These are phyloP conservation scores for Vanessa atalanta DNA, from an alignment of 1,140 invertebrate genomes.

Conservation along the genomic window DNA sequence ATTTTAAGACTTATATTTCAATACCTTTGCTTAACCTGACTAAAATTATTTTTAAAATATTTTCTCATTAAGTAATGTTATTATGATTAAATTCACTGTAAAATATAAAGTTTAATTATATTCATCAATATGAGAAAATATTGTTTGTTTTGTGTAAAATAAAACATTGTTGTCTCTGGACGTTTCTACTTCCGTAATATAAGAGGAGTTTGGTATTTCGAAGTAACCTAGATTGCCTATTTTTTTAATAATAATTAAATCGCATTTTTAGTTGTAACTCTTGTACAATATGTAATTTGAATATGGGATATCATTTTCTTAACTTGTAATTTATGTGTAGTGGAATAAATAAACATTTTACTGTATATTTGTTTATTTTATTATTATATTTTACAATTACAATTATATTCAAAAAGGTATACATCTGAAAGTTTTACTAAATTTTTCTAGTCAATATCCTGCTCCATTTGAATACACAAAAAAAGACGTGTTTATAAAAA, in stretches of 20 bases:
- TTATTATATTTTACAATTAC: slow-evolving; percentile 10
- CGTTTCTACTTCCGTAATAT: slow-evolving; percentile 9
- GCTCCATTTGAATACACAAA: too few species aligned
- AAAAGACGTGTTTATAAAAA: too few species aligned
- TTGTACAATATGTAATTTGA: slow-evolving; percentile 53
- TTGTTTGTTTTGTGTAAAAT: neutral
- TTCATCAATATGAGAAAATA: neutral
- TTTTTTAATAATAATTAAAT: slow-evolving; percentile 48
- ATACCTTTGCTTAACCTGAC: slow-evolving; percentile 17
- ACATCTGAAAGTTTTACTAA: too few species aligned
- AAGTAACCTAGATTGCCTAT: slow-evolving; percentile 50
- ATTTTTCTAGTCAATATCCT: too few species aligned
- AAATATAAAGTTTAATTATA: neutral
- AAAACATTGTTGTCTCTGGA: slow-evolving; percentile 7
- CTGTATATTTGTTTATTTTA: slow-evolving; percentile 41
- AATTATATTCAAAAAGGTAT: too few species aligned
- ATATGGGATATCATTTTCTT: slow-evolving; percentile 51
- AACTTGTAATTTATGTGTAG: slow-evolving; percentile 59
- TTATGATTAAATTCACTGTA: slow-evolving; percentile 3
- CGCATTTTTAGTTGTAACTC: slow-evolving; percentile 57
- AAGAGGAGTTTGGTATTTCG: slow-evolving; percentile 39
- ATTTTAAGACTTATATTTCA: neutral
- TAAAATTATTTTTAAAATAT: neutral
- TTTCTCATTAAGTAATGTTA: slow-evolving; percentile 9
- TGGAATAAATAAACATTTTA: slow-evolving; percentile 53